Percentiles rank a stretch among this genome's conserved stretches.
Conservation (phyloP, 1,140 invertebrate genomes). For the Drosophila leontia region DNA sequence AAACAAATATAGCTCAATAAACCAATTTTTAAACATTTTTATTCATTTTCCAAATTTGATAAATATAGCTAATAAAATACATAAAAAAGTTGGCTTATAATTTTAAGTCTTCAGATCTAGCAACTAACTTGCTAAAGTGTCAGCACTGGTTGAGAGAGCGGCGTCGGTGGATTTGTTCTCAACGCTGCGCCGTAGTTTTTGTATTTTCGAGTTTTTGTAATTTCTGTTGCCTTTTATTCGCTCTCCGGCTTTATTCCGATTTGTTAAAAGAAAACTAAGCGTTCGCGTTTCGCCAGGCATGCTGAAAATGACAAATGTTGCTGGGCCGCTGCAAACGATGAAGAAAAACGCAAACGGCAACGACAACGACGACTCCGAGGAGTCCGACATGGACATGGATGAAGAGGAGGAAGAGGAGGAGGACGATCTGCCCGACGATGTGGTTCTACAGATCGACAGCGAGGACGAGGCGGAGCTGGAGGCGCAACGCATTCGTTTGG, state of each 20-base stretch:
- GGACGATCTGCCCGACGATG: conserved; percentile 62
- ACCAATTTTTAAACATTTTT: too few species aligned
- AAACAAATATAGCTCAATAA: too few species aligned
- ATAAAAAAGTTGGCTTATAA: background rate
- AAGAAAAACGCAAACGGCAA: conserved; percentile 46
- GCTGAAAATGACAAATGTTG: conserved; percentile 72
- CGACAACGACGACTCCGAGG: conserved; percentile 69
- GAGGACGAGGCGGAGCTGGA: conserved; percentile 81
- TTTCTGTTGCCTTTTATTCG: conserved; percentile 17
- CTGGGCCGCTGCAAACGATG: conserved; percentile 57
- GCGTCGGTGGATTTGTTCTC: conserved; percentile 79
- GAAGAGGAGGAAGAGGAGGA: conserved; percentile 57
- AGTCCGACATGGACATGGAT: conserved; percentile 71
- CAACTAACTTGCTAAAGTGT: background rate
- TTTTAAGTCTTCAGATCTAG: background rate
- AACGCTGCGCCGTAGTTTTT: conserved; percentile 57
- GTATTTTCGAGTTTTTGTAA: conserved; percentile 29
- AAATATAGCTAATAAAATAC: background rate
- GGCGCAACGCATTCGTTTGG: conserved; percentile 77
- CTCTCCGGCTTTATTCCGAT: conserved; percentile 50
- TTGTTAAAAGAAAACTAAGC: conserved; percentile 50
- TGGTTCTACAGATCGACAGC: conserved; percentile 75
- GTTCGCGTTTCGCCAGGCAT: conserved; percentile 23
- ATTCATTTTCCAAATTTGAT: too few species aligned
- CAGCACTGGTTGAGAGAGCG: conserved; percentile 47